Conservation (phyloP, 2,797 vertebrate genomes). For the Tokudaia tokunoshimensis region DNA sequence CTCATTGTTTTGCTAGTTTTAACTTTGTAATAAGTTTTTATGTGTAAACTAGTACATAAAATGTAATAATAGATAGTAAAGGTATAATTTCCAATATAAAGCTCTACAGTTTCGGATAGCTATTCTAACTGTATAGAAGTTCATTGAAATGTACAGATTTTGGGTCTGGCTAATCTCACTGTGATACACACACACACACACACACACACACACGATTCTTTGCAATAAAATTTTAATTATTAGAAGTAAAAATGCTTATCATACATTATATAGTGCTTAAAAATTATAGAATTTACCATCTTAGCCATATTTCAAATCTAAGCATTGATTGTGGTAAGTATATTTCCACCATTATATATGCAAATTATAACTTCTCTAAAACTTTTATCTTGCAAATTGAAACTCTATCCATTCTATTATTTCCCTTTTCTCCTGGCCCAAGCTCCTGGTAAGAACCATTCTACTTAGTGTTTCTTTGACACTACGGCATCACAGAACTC, state of each 20-base stretch:
- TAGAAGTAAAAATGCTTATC: not conserved
- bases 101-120: not conserved
- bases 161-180: not conserved
- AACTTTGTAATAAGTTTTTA: not conserved
- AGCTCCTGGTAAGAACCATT: not conserved
- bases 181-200: not conserved
- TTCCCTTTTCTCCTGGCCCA: not conserved
- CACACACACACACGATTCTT: not conserved
- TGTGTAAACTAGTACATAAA: not conserved
- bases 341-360: not conserved
- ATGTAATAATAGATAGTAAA: not conserved
- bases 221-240: not conserved
- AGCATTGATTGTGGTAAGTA: not conserved
- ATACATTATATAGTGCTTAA: not conserved
- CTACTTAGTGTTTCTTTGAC: not conserved
- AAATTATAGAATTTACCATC: not conserved
- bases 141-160: not conserved
- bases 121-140: not conserved
- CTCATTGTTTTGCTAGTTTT: not conserved
- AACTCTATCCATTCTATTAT: not conserved
- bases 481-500: not conserved
- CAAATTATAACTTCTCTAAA: not conserved
- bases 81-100: not conserved
- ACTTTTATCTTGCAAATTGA: not conserved
- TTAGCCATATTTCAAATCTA: not conserved